A percentile compares a stretch with the other conserved stretches of the same genome.
Conservation (phyloP, 2,888 invertebrate species). For the Pseudoips prasinana region DNA sequence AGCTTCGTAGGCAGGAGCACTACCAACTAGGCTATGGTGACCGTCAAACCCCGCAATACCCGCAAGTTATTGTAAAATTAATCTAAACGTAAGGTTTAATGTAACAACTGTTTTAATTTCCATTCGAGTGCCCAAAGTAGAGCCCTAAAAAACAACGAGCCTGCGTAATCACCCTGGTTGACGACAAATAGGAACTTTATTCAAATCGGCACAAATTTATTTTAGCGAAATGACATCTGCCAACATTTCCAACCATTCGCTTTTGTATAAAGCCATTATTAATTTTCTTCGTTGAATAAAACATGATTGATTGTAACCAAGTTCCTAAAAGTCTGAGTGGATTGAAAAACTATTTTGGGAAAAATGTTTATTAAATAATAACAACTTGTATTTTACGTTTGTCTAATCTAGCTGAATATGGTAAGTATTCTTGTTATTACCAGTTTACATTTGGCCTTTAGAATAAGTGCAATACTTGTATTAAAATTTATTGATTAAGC, state of each 20-base stretch:
- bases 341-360: constrained; percentile 1
- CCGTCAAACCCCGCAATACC: too few relatives aligned
- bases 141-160: constrained; percentile 27
- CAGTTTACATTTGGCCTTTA: too few relatives aligned
- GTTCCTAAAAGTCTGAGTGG: constrained; percentile 7
- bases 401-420: too few relatives aligned
- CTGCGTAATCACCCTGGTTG: constrained; percentile 49
- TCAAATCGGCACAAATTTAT: constrained; percentile 64
- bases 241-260: constrained; percentile 42
- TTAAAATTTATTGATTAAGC: too few relatives aligned
- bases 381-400: too few relatives aligned
- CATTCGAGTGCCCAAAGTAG: constrained; percentile 29
- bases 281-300: constrained; percentile 18
- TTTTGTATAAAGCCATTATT: constrained; percentile 41
- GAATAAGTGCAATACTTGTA: too few relatives aligned
- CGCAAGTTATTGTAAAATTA: too few relatives aligned
- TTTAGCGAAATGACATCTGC: constrained; percentile 54
- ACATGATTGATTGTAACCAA: constrained; percentile 25
- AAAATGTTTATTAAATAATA: too few relatives aligned
- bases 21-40: too few relatives aligned
- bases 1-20: too few relatives aligned
- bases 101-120: not conserved
- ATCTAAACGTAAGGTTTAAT: not conserved
- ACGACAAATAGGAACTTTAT: constrained; percentile 66
- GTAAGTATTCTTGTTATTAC: too few relatives aligned